Conservation (phyloP, 2,888 invertebrate genomes). For the Bombylius discolor region DNA sequence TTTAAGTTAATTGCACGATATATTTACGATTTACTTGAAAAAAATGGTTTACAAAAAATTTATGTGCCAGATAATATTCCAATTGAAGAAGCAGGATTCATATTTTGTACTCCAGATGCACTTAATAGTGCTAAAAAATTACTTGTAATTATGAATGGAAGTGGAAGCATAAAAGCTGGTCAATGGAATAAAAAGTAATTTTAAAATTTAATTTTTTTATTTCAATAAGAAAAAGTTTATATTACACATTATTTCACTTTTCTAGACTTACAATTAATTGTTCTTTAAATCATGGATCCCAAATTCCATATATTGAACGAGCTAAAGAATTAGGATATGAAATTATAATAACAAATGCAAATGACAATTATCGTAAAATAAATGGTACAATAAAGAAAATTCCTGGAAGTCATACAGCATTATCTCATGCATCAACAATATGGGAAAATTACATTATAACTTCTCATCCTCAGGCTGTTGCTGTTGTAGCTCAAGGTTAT, state of each 20-base stretch:
- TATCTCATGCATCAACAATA: conserved; percentile 50
- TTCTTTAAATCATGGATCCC: conserved; percentile 56
- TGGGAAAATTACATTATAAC: conserved; percentile 53
- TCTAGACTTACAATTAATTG: conserved; percentile 65
- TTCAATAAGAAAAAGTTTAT: neutral
- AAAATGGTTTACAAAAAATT: conserved; percentile 41
- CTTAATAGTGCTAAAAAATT: conserved; percentile 44
- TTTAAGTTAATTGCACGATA: conserved; percentile 49
- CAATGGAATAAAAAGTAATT: conserved; percentile 66
- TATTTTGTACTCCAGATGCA: conserved; percentile 53
- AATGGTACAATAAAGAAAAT: conserved; percentile 39
- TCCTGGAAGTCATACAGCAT: conserved; percentile 43
- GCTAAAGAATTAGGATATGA: conserved; percentile 52
- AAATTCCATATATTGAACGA: conserved; percentile 58
- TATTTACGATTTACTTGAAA: conserved; percentile 52
- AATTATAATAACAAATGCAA: conserved; percentile 60
- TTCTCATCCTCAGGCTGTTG: conserved; percentile 47
- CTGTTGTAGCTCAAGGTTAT: conserved; percentile 67
- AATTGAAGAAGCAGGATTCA: conserved; percentile 43
- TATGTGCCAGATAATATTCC: conserved; percentile 44
- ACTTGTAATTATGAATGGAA: conserved; percentile 62
- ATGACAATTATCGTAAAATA: conserved; percentile 45
- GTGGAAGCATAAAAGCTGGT: conserved; percentile 66
- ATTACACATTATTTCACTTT: conserved; percentile 2
- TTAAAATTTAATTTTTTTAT: conserved; percentile 7